phyloP scores from a whole-genome alignment of 2,113 vertebrate genomes.

The Ceratotherium simum region DNA sequence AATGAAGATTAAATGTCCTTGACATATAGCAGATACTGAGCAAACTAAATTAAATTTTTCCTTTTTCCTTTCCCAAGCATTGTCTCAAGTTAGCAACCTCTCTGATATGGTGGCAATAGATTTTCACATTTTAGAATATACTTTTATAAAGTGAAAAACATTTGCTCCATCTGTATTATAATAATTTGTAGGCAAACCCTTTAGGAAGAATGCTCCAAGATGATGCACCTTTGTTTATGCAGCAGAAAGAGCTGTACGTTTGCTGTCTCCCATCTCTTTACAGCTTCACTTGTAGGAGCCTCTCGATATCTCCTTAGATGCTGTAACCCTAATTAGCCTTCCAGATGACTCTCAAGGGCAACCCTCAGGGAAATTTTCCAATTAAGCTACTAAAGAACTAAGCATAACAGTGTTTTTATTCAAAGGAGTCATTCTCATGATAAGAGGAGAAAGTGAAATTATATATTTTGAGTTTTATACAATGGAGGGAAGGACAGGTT shows the following conservation, averaged over 20 bases:
- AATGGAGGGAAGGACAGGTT: neutral
- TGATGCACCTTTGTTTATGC: neutral
- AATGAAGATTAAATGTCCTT: neutral
- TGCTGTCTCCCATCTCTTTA: neutral
- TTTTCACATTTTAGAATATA: neutral
- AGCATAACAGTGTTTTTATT: neutral
- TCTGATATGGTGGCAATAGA: neutral
- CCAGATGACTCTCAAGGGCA: neutral
- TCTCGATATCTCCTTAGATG: neutral
- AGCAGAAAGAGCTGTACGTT: neutral
- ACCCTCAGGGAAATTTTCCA: neutral
- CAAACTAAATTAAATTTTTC: slow-evolving; percentile 27
- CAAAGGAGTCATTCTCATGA: slow-evolving; percentile 1
- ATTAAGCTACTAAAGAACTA: neutral
- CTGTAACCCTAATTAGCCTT: neutral
- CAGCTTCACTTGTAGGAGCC: neutral
- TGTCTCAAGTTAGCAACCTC: neutral
- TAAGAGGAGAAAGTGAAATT: neutral
- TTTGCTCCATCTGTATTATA: neutral
- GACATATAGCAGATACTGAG: neutral
- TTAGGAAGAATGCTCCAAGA: neutral
- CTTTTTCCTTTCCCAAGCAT: neutral
- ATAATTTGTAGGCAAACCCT: neutral
- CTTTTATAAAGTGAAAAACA: neutral
- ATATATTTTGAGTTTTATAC: neutral